Conservation (phyloP, 1,140 invertebrate genomes). For the Drosophila watanabei region DNA sequence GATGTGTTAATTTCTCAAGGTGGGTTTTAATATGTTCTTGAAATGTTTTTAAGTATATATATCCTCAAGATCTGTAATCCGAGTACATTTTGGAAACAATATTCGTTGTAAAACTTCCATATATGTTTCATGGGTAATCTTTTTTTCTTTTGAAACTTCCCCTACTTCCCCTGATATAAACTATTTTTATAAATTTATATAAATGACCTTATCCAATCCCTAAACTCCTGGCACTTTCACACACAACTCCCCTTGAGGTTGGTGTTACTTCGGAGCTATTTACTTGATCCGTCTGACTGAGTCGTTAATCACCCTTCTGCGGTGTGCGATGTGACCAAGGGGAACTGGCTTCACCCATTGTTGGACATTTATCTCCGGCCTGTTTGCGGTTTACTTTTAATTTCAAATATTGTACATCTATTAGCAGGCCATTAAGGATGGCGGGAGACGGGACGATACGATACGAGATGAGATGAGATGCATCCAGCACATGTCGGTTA, state of each 20-base stretch:
- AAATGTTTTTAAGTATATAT: too few relatives aligned
- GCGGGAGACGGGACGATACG: slow-evolving; percentile 13
- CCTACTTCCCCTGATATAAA: too few relatives aligned
- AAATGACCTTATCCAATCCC: slow-evolving; percentile 6
- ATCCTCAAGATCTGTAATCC: too few relatives aligned
- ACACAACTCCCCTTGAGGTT: slow-evolving; percentile 10
- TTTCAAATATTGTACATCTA: slow-evolving; percentile 67
- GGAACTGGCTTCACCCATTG: slow-evolving; percentile 42
- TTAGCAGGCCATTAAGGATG: slow-evolving; percentile 68
- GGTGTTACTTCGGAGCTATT: slow-evolving; percentile 14
- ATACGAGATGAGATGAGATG: slow-evolving; percentile 12
- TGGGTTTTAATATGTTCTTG: too few relatives aligned
- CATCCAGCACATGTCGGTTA: slow-evolving; percentile 71
- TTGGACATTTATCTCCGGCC: slow-evolving; percentile 64
- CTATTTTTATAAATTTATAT: not conserved
- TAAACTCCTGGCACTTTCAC: slow-evolving; percentile 6
- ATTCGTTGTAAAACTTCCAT: not conserved
- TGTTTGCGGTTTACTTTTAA: slow-evolving; percentile 73
- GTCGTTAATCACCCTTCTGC: slow-evolving; percentile 57
- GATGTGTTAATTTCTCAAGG: too few relatives aligned
- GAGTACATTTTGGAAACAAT: not conserved
- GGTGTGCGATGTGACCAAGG: slow-evolving; percentile 3
- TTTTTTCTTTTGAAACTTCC: not conserved
- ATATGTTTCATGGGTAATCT: not conserved
- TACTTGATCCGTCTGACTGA: slow-evolving; percentile 23